A percentile compares a stretch with the other conserved stretches of the same genome.
These are phyloP conservation scores for Atta colombica DNA, from an alignment of 1,140 invertebrate species.

Conservation along the genomic window DNA sequence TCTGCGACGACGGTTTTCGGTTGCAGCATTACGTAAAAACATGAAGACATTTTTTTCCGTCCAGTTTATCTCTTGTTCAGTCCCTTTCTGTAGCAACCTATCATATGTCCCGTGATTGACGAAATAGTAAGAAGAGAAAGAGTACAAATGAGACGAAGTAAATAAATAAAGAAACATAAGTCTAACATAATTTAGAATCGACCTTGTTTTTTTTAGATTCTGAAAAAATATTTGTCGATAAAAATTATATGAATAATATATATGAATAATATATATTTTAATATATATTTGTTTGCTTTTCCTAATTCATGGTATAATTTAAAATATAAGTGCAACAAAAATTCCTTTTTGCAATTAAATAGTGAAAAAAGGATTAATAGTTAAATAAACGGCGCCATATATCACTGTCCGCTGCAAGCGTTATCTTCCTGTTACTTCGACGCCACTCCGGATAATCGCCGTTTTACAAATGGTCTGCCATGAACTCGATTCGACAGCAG, in stretches of 20 bases:
- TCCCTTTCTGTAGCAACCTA: conserved; percentile 32
- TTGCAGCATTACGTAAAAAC: conserved; percentile 73
- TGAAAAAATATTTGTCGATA: background rate
- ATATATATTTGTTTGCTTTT: background rate
- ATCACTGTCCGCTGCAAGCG: conserved; percentile 39
- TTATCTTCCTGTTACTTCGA: conserved; percentile 34
- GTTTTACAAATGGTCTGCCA: conserved; percentile 42
- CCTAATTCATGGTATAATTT: background rate
- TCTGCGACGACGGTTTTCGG: conserved; percentile 65
- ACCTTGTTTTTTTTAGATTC: background rate
- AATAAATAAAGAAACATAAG: background rate
- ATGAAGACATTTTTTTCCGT: conserved; percentile 44
- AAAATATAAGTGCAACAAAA: no score
- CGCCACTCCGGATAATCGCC: conserved; percentile 30
- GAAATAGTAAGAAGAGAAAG: background rate
- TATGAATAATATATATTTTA: background rate
- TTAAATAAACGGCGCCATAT: conserved; percentile 6
- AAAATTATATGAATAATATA: background rate
- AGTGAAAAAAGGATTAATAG: conserved; percentile 1
- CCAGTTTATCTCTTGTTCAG: background rate
- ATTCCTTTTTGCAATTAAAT: conserved; percentile 1
- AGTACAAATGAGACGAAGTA: background rate
- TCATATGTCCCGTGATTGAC: conserved; percentile 4
- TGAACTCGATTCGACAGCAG: conserved; percentile 53
- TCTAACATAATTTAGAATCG: background rate